Conservation (phyloP, 2,888 invertebrate genomes). For the Mimas tiliae region DNA sequence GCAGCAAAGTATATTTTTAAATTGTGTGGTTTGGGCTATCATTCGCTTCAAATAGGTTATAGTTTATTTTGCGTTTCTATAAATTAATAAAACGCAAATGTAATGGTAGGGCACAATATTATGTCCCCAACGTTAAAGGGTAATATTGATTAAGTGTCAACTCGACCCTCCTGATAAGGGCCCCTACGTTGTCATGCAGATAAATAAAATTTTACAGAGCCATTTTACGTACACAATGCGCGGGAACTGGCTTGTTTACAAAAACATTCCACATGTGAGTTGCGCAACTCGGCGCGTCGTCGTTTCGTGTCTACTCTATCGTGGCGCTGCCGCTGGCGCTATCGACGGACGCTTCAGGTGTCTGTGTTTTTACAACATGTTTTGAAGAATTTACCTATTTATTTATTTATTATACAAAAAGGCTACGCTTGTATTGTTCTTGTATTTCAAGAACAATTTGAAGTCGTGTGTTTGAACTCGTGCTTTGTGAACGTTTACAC, state of each 20-base stretch:
- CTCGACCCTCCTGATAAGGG: slow-evolving; percentile 44
- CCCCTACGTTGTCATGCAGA: slow-evolving; percentile 14
- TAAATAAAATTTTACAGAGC: slow-evolving; percentile 10
- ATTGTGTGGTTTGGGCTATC: too few species aligned
- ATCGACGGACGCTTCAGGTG: neutral
- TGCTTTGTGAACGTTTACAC: too few species aligned
- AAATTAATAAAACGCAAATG: too few species aligned
- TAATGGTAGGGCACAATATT: too few species aligned
- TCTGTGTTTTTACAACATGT: slow-evolving; percentile 5
- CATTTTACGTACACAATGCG: slow-evolving; percentile 32
- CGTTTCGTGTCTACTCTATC: slow-evolving; percentile 3
- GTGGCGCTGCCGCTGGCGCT: neutral
- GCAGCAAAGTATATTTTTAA: too few species aligned
- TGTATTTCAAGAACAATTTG: neutral
- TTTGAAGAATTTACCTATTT: neutral
- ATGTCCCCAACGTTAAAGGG: too few species aligned
- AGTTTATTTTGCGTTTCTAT: too few species aligned
- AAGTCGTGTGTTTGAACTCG: neutral
- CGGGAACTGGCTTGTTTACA: slow-evolving; percentile 60
- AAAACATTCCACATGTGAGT: slow-evolving; percentile 59
- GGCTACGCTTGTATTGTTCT: neutral
- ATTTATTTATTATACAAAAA: neutral
- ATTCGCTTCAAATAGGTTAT: too few species aligned
- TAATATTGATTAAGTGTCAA: slow-evolving; percentile 25
- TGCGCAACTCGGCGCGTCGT: slow-evolving; percentile 52